A percentile compares a stretch with the other conserved stretches of the same genome.
phyloP scores from a whole-genome alignment of 2,797 vertebrate species.

The Etheostoma perlongum region DNA sequence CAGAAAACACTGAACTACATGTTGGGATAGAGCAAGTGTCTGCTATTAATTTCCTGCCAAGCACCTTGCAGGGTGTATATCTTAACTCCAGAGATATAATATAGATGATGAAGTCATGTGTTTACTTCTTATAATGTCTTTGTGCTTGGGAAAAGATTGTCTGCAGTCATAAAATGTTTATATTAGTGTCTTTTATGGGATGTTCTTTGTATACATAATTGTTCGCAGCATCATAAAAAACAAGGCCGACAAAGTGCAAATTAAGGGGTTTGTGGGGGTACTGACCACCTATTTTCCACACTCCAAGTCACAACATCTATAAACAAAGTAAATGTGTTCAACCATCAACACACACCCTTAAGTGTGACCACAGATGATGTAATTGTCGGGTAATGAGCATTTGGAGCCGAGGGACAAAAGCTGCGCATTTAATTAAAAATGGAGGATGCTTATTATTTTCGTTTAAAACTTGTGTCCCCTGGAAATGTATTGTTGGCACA shows the following conservation, averaged over 20 bases:
- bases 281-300: constrained; percentile 80
- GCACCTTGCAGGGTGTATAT: constrained; percentile 66
- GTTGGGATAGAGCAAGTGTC: constrained; percentile 42
- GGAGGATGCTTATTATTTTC: constrained; percentile 54
- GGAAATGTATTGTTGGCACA: constrained; percentile 26
- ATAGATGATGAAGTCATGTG: constrained; percentile 72
- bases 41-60: constrained; percentile 58
- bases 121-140: constrained; percentile 62
- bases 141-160: constrained; percentile 75
- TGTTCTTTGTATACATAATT: constrained; percentile 82
- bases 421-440: constrained; percentile 66
- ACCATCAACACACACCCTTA: constrained; percentile 66
- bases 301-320: constrained; percentile 72
- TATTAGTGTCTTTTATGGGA: constrained; percentile 83
- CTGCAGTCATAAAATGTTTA: constrained; percentile 82
- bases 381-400: constrained; percentile 67
- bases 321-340: constrained; percentile 72
- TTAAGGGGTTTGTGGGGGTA: constrained; percentile 78
- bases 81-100: constrained; percentile 64
- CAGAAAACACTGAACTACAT: constrained; percentile 29
- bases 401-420: constrained; percentile 48
- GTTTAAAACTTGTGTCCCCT: constrained; percentile 50
- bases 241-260: constrained; percentile 78
- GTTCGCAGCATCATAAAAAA: constrained; percentile 80
- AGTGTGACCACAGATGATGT: constrained; percentile 75